These are phyloP conservation scores for Pseudocheirus occidentalis DNA, from an alignment of 2,797 vertebrate genomes.

Conservation along the genomic window DNA sequence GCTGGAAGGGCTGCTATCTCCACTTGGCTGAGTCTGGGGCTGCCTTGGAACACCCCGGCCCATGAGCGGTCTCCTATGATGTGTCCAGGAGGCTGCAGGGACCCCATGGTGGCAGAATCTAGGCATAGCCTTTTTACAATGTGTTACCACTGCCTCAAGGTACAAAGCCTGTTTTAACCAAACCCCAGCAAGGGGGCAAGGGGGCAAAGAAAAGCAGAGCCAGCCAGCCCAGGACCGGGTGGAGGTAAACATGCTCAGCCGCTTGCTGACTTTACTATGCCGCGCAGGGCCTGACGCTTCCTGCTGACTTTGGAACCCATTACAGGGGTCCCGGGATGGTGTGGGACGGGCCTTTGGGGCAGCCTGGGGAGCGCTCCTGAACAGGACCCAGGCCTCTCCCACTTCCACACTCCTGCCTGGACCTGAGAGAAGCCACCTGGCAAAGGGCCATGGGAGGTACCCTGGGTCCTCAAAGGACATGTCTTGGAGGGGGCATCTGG, in stretches of 20 bases:
- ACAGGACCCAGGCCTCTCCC: not conserved
- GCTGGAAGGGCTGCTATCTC: no score
- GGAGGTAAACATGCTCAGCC: constrained; percentile 83
- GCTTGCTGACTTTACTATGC: constrained; percentile 83
- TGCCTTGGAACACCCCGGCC: no score
- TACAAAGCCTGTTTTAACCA: constrained; percentile 76
- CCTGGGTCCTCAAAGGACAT: not conserved
- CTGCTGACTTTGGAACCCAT: constrained; percentile 81
- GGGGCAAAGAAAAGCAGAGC: constrained; percentile 15
- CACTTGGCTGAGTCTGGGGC: no score
- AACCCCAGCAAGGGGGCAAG: not conserved
- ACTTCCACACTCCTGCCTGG: constrained; percentile 72
- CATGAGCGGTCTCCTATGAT: no score
- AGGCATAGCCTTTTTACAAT: constrained; percentile 77
- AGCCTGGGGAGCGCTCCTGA: not conserved
- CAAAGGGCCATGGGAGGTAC: not conserved
- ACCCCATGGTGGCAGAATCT: not conserved
- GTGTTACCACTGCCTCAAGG: constrained; percentile 84
- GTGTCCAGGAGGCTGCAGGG: no score
- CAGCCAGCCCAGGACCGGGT: constrained; percentile 62
- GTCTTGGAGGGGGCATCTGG: constrained; percentile 31
- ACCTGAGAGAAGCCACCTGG: not conserved
- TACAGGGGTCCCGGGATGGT: constrained; percentile 80
- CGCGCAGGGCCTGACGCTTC: constrained; percentile 80
- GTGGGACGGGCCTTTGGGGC: constrained; percentile 82